Evolutionary conservation across 2,797 vertebrate genomes (phyloP), one percentile per base, ranked within the genome.

Genomic region (Ceyx erithaca): DNA sequence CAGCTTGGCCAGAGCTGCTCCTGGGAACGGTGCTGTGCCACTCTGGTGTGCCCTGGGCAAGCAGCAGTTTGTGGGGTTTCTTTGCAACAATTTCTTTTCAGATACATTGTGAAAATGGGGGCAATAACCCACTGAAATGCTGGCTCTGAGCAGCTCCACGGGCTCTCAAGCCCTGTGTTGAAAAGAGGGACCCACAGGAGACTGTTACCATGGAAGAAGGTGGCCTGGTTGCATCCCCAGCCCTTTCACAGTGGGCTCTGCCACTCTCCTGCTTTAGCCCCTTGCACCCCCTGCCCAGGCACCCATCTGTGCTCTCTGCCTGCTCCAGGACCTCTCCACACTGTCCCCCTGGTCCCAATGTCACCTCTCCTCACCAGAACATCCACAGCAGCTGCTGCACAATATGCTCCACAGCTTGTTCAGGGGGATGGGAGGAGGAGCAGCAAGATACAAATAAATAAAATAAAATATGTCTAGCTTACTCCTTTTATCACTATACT

Each of bases 401-500:
- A 92, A 91, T 94, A 88, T 72, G 90, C 52, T 94, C 71, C 72
- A 84, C 91, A 70, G 37, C 86, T 63, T 57, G 69, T 64, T 40
- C 69, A 85, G 82, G 72, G 64, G 86, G 76, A 64, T 58, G 76
- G 67, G 40, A 85, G 48, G 67, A 89, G 61, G 54, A 94, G 52
- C 10, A 3, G 69, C 28, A 58, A 80, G 66, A 95, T 45, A 94
- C n/a, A 95, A 94, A 96, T 90, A 94, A 94, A 94, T 88, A 92
- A 93, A 95, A 87, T 80, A 84, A 92, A 94, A 89, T 55, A 92
- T 14, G 5, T 89, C 67, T 88, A 48, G 55, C 79, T 94, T 95
- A 96, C 96, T 95, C 93, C 94, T 93, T 95, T 96, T 95, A 96
- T 94, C 94, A 37, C 82, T 89, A 22, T 30, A 86, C 83, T 93